Conservation (phyloP, 2,113 vertebrate species). For the Nibea coibor region DNA sequence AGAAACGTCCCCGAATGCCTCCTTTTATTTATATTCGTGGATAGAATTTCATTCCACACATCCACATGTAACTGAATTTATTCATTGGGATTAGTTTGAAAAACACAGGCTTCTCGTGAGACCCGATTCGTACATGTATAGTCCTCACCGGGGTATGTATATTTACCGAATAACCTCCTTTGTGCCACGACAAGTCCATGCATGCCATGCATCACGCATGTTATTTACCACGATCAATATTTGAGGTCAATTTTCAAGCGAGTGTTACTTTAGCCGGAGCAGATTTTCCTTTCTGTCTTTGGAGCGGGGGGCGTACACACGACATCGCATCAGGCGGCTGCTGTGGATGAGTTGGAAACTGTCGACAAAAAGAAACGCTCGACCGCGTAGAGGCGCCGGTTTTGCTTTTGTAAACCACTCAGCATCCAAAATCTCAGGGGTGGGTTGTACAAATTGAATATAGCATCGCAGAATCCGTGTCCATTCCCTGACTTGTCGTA, state of each 20-base stretch:
- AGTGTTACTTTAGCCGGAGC: background rate
- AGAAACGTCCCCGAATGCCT: conserved; percentile 20
- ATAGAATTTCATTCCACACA: conserved; percentile 14
- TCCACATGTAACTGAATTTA: conserved; percentile 10
- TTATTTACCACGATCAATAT: conserved; percentile 33
- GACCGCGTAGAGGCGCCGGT: conserved; percentile 19
- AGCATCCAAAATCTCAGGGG: conserved; percentile 67
- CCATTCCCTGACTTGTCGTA: conserved; percentile 51
- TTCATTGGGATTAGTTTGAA: background rate
- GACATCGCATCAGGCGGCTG: background rate
- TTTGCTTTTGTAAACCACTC: conserved; percentile 61
- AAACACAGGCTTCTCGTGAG: conserved; percentile 3
- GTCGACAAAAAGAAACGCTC: background rate
- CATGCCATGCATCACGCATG: conserved; percentile 67
- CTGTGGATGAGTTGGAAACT: background rate
- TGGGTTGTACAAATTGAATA: conserved; percentile 65
- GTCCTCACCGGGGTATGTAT: conserved; percentile 54
- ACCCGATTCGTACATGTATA: conserved; percentile 30
- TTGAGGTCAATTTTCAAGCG: conserved; percentile 25
- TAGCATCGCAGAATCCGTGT: conserved; percentile 35
- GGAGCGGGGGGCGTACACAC: background rate
- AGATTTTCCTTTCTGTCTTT: conserved; percentile 11
- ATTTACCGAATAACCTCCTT: conserved; percentile 42
- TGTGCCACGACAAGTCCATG: conserved; percentile 56
- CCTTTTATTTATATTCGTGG: conserved; percentile 21